Base-by-base conservation (phyloP, 2,113 vertebrate genomes). In the Odobenus rosmarus region DNA sequence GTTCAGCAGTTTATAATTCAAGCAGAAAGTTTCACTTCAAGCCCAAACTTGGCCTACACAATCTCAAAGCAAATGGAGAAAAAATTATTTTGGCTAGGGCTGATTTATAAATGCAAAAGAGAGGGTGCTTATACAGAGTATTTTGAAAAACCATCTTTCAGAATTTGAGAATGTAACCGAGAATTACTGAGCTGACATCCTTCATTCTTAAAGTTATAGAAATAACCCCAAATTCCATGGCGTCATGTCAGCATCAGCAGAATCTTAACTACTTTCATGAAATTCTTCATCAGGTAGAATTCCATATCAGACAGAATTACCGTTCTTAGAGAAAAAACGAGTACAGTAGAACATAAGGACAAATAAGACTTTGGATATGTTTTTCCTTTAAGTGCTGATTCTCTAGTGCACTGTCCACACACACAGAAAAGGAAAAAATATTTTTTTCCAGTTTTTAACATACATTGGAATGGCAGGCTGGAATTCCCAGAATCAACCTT, bases 1-100 rank as follows among this genome's bases (percentile, higher is more conserved):
- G 97, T 95, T 97, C 97, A 97, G 98, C 98, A 98, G 98, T 97
- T 98, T 98, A 98, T 97, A 98, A 98, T 95, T 98, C 96, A 98
- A 82, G 90, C 81, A 97, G 90, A 97, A 96, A 98, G 93, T 71
- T 90, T 98, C 97, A 36, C 97, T 95, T 88, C 87, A 67, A 96
- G 96, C 67, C 89, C 53, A 93, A 97, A 97, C 83, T 94, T 98
- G 98, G 98, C 98, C 98, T 95, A 93, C 85, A 74, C 39, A 28
- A 80, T 71, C 88, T 88, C 96, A 84, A 83, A 84, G 86, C 91
- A 94, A 93, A 87, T 57, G 69, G 76, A 57, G 81, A 90, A 39
- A 74, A 81, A 89, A 79, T 61, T 93, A 74, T 42, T 28, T 33
- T 93, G 97, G 87, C 96, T 59, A 42, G 33, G 36, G 36, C 87